A percentile compares a stretch with the other conserved stretches of the same genome.
These are phyloP conservation scores for Tenrec ecaudatus DNA, from an alignment of 2,113 vertebrate genomes.

Conservation along the genomic window DNA sequence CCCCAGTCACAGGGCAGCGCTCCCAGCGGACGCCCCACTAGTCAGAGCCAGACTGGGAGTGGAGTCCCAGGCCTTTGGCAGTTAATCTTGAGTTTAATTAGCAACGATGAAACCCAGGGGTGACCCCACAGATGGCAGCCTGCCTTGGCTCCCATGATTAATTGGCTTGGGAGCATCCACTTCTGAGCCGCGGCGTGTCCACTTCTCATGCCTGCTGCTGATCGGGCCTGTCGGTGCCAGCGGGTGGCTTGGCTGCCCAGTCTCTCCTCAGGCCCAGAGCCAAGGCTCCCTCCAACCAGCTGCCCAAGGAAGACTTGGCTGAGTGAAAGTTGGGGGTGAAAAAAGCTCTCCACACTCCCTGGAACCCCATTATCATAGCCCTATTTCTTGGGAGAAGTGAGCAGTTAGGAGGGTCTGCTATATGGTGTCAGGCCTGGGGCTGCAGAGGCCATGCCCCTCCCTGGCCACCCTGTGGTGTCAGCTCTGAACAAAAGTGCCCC, in stretches of 20 bases:
- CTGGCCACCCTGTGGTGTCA: neutral
- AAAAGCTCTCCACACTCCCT: neutral
- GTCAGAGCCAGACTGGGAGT: slow-evolving; percentile 51
- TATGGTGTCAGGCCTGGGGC: neutral
- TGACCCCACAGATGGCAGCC: slow-evolving; percentile 63
- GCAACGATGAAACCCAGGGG: slow-evolving; percentile 51
- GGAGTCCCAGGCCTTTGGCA: slow-evolving; percentile 39
- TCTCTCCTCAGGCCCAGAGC: neutral
- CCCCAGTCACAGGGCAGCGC: neutral
- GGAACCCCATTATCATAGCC: neutral
- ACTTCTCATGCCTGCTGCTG: neutral
- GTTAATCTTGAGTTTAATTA: slow-evolving; percentile 74
- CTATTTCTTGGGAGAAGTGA: neutral
- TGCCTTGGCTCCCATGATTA: neutral
- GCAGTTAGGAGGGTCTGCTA: neutral
- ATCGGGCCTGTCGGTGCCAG: neutral
- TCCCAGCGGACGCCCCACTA: neutral
- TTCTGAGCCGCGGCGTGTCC: neutral
- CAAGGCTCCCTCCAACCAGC: neutral
- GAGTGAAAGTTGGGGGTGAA: accelerated
- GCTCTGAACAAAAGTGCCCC: neutral
- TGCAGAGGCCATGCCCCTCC: neutral
- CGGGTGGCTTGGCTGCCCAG: neutral
- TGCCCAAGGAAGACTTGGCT: neutral
- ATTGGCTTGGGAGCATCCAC: neutral